Conservation (phyloP, 37 sponge, comb jelly and placozoan genomes). For the Chondrosia reniformis region DNA sequence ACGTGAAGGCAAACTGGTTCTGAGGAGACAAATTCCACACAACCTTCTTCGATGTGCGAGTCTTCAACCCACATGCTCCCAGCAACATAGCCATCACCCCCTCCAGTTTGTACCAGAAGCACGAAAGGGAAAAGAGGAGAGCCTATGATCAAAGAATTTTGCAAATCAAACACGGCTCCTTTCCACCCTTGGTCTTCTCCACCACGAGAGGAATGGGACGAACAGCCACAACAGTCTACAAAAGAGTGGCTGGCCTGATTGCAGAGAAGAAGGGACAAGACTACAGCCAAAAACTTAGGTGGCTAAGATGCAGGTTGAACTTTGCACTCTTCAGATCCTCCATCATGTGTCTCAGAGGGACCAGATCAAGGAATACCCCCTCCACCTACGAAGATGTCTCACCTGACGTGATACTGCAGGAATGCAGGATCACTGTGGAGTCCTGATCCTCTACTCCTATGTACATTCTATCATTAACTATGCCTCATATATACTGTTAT, state of each 20-base stretch:
- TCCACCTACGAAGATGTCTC: too few species aligned
- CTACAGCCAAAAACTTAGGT: conserved; percentile 10
- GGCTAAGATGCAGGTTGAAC: conserved; percentile 4
- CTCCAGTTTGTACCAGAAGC: conserved; percentile 13
- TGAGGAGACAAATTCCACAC: conserved; percentile 21
- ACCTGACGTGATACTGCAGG: too few species aligned
- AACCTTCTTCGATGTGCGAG: too few species aligned
- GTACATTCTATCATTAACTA: too few species aligned
- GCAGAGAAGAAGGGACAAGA: conserved; percentile 15
- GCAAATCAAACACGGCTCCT: conserved; percentile 9
- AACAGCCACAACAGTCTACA: conserved; percentile 1
- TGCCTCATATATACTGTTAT: too few species aligned
- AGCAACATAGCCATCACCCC: conserved; percentile 12
- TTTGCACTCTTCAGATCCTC: conserved; percentile 22
- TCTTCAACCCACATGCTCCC: conserved; percentile 24
- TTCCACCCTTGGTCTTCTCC: conserved; percentile 15
- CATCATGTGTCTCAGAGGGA: conserved; percentile 25
- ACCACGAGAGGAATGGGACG: conserved; percentile 5
- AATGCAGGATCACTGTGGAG: too few species aligned
- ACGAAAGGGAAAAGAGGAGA: conserved; percentile 21
- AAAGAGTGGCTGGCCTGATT: background rate
- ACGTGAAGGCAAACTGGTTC: conserved; percentile 7
- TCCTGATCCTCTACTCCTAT: too few species aligned
- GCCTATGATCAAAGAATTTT: conserved; percentile 14
- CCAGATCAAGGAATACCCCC: conserved; percentile 15